These are phyloP conservation scores for Eulemur macaco DNA, from an alignment of 2,113 vertebrate species.

Conservation along the genomic window DNA sequence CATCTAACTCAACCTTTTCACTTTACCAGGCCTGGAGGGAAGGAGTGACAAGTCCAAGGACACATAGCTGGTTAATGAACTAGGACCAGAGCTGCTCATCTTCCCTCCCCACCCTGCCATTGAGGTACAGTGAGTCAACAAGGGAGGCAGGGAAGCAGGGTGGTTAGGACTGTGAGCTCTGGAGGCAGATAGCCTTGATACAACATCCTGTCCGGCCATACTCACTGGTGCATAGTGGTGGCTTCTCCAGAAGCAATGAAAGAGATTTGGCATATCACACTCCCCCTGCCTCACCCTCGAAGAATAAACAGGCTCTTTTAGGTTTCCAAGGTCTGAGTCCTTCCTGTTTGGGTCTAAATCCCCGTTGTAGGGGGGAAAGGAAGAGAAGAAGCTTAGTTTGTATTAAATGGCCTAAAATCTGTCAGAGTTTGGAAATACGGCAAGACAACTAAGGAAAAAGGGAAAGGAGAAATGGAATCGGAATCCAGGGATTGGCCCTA, in stretches of 20 bases:
- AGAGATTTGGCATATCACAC: background rate
- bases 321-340: background rate
- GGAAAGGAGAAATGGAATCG: background rate
- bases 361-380: background rate
- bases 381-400: background rate
- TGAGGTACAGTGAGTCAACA: background rate
- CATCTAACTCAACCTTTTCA: background rate
- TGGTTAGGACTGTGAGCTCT: background rate
- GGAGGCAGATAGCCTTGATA: background rate
- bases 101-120: background rate
- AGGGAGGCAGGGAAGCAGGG: background rate
- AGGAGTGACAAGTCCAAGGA: background rate
- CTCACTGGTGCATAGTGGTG: fast-evolving
- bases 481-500: background rate
- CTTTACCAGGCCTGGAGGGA: background rate
- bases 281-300: background rate
- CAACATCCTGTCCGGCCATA: background rate
- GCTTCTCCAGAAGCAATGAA: background rate
- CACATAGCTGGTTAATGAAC: background rate
- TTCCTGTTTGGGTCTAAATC: background rate
- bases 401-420: background rate
- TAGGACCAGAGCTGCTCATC: background rate
- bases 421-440: background rate
- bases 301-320: background rate
- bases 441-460: too few relatives aligned